phyloP scores from a whole-genome alignment of 2,797 vertebrate genomes.

The Macropodus opercularis region DNA sequence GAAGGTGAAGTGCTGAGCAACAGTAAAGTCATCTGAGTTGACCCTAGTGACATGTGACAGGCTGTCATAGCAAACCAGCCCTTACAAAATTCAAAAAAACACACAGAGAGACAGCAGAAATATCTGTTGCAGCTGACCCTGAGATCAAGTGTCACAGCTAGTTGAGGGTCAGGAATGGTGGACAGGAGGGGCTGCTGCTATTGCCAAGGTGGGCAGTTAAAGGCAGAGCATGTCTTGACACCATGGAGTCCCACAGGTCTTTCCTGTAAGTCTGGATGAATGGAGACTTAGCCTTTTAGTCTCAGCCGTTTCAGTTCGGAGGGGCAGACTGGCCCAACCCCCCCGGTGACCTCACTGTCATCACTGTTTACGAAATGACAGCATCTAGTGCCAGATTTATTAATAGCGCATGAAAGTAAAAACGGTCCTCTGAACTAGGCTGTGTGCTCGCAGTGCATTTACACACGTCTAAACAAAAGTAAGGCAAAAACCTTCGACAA shows the following conservation, averaged over 20 bases:
- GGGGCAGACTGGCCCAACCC: slow-evolving; percentile 40
- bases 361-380: slow-evolving; percentile 75
- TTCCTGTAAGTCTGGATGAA: slow-evolving; percentile 48
- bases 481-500: slow-evolving; percentile 42
- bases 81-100: slow-evolving; percentile 75
- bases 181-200: slow-evolving; percentile 33
- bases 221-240: slow-evolving; percentile 39
- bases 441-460: slow-evolving; percentile 66
- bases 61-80: slow-evolving; percentile 69
- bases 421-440: slow-evolving; percentile 64
- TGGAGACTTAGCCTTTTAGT: slow-evolving; percentile 54
- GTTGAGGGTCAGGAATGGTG: slow-evolving; percentile 40
- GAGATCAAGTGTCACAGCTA: slow-evolving; percentile 79
- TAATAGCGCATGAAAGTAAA: slow-evolving; percentile 76
- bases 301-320: slow-evolving; percentile 32
- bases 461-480: slow-evolving; percentile 57
- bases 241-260: slow-evolving; percentile 43
- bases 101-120: slow-evolving; percentile 73
- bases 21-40: slow-evolving; percentile 64
- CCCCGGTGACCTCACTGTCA: slow-evolving; percentile 59
- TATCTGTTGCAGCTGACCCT: slow-evolving; percentile 80
- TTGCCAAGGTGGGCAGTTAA: slow-evolving; percentile 38
- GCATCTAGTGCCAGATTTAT: slow-evolving; percentile 69
- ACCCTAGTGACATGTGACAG: slow-evolving; percentile 66
- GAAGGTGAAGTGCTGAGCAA: slow-evolving; percentile 36